phyloP scores from a whole-genome alignment of 2,797 vertebrate genomes.

The Emys orbicularis region DNA sequence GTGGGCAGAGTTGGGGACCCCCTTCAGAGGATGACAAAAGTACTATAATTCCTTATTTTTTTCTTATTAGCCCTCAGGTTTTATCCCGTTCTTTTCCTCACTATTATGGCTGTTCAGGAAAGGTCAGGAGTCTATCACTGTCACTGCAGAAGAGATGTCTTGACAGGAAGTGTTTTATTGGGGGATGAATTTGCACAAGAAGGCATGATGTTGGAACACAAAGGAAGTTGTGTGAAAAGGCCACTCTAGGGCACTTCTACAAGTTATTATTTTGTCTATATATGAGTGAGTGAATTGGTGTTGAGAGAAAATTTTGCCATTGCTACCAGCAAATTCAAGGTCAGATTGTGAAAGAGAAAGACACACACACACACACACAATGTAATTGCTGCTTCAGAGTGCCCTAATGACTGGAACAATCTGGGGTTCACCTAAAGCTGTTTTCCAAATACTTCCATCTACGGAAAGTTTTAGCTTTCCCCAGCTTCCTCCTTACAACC shows the following conservation, averaged over 20 bases:
- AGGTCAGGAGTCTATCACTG: background rate
- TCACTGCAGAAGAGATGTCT: background rate
- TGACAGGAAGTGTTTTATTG: background rate
- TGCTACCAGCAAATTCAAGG: too few relatives aligned
- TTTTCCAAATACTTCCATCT: too few relatives aligned
- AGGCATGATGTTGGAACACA: background rate
- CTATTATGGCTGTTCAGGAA: background rate
- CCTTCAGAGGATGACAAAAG: background rate
- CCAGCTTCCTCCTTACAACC: too few relatives aligned
- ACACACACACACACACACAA: too few relatives aligned
- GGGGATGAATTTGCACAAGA: background rate
- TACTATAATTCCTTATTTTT: background rate
- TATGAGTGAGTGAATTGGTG: too few relatives aligned
- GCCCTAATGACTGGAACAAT: too few relatives aligned
- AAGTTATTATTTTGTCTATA: too few relatives aligned
- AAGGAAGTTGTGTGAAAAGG: background rate
- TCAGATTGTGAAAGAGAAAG: too few relatives aligned
- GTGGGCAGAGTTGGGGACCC: background rate
- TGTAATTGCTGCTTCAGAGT: too few relatives aligned
- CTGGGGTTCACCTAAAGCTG: too few relatives aligned
- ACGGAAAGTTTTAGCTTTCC: too few relatives aligned
- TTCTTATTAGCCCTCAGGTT: background rate
- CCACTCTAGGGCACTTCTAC: background rate
- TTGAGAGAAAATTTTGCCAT: too few relatives aligned
- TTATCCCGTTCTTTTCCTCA: background rate